These are phyloP conservation scores for Sinopyrophorus schimmeli DNA, from an alignment of 2,888 invertebrate genomes.

Conservation along the genomic window DNA sequence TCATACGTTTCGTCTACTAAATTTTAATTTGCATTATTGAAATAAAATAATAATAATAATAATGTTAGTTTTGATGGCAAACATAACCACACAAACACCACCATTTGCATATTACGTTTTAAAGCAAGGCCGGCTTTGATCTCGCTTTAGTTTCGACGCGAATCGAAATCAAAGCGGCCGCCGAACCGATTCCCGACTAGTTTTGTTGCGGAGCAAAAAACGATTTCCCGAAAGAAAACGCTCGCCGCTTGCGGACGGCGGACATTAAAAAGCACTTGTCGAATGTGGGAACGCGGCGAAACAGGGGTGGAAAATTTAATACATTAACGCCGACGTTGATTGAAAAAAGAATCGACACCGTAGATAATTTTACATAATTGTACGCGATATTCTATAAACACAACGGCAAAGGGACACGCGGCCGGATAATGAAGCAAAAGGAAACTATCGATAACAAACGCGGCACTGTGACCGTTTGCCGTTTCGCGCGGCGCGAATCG, in stretches of 20 bases:
- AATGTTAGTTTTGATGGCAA: too few species aligned
- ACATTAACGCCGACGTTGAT: slow-evolving; percentile 23
- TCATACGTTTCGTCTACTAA: too few species aligned
- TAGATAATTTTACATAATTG: slow-evolving; percentile 55
- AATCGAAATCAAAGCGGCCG: not conserved
- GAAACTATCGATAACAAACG: slow-evolving; percentile 56
- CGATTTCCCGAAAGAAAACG: not conserved
- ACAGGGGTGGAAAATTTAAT: slow-evolving; percentile 7
- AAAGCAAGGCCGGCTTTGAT: too few species aligned
- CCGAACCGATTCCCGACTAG: not conserved
- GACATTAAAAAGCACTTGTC: slow-evolving; percentile 19
- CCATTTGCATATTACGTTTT: too few species aligned
- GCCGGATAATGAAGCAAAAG: slow-evolving; percentile 57
- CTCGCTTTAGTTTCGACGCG: too few species aligned
- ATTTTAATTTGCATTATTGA: too few species aligned
- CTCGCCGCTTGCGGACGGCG: too few species aligned
- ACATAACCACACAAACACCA: too few species aligned
- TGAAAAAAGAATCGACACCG: slow-evolving; percentile 40
- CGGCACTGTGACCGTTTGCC: slow-evolving; percentile 42
- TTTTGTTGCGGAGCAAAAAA: too few species aligned
- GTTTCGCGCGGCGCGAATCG: not conserved
- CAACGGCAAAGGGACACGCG: slow-evolving; percentile 51
- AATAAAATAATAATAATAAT: too few species aligned
- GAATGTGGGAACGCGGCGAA: slow-evolving; percentile 6
- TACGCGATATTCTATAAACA: slow-evolving; percentile 50